Evolutionary conservation across 2,888 invertebrate genomes (phyloP), one percentile per base, ranked within the genome.

Genomic region (Chrysotoxum bicinctum): DNA sequence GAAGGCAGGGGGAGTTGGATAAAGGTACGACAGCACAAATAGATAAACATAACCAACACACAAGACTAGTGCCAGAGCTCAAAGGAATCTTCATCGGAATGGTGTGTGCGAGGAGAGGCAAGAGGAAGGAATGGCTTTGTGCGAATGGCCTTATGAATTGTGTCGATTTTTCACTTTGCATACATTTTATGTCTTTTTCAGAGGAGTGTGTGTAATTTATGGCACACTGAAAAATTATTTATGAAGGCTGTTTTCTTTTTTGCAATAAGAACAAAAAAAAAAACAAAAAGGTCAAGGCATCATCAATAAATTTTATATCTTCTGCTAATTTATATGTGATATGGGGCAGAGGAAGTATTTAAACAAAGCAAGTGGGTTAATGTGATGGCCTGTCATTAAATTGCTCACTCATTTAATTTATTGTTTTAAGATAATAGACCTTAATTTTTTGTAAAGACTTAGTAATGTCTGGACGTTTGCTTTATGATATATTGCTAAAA

Each of bases 121-220:
- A 14, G 40, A 21, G 48, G 35, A 21, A 60, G 19, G 30, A 56
- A 5, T 9, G 50, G 54, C 32, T 58, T 54, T 66, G 43, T 84
- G 79, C 69, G 76, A 85, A 80, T 80, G 73, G 81, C 56, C 35
- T 85, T 85, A 81, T 85, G 81, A 72, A 85, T 85, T 85, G 76
- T 73, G 81, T 69, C 85, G 85, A 85, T 85, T 85, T 81, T 85
- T 85, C 77, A 85, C 73, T 85, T 81, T 80, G 72, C 80, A 80
- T 81, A 80, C 54, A 35, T 56, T 43, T 52, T 43, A 60, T 40
- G 40, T 62, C 45, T 43, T 48, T 52, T 19, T 32, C 40, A 72
- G 66, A n/a, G 21, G 35, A 23, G 32, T 66, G 45, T 35, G 35
- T 79, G 60, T 60, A 68, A 52, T 72, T 75, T 84, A 80, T 76